Evolutionary conservation across 2,888 invertebrate genomes (phyloP).

Genomic region (Diaprepes abbreviatus): DNA sequence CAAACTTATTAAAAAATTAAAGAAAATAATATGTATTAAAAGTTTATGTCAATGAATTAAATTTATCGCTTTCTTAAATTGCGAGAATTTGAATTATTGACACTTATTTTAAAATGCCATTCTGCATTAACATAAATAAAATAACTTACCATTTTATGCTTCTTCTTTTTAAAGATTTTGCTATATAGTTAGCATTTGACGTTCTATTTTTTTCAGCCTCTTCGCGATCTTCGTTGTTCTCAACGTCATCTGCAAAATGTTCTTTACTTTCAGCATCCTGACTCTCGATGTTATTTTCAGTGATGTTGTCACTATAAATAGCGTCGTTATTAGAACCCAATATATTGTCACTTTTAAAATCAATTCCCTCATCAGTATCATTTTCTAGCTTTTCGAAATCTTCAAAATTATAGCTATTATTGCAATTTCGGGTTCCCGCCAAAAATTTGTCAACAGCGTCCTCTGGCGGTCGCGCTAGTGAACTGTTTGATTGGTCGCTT

Average conservation of each 20-base stretch:
- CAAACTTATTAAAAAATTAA: too few relatives aligned
- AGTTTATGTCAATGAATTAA: too few relatives aligned
- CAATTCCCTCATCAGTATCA: slow-evolving; percentile 49
- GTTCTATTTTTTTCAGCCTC: slow-evolving; percentile 12
- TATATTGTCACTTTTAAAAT: slow-evolving; percentile 41
- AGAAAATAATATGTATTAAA: too few relatives aligned
- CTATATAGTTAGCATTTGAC: slow-evolving; percentile 43
- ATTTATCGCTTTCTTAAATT: too few relatives aligned
- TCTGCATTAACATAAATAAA: too few relatives aligned
- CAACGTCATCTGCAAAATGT: background rate
- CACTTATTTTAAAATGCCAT: too few relatives aligned
- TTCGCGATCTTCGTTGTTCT: background rate
- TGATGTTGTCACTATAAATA: slow-evolving; percentile 4
- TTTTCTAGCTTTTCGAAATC: slow-evolving; percentile 49
- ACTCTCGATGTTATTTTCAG: slow-evolving; percentile 5
- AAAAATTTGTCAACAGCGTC: slow-evolving; percentile 62
- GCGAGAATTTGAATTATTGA: too few relatives aligned
- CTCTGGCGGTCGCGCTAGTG: slow-evolving; percentile 59
- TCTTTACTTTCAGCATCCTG: background rate
- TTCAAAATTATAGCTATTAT: slow-evolving; percentile 55
- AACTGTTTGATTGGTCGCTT: slow-evolving; percentile 51
- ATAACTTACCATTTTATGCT: slow-evolving; percentile 55
- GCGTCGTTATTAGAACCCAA: slow-evolving; percentile 10
- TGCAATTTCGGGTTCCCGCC: slow-evolving; percentile 61
- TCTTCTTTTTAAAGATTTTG: slow-evolving; percentile 52